Evolutionary conservation across 2,797 vertebrate genomes (phyloP), one percentile per base, ranked within the genome.

Genomic region (Phrynocephalus forsythii): DNA sequence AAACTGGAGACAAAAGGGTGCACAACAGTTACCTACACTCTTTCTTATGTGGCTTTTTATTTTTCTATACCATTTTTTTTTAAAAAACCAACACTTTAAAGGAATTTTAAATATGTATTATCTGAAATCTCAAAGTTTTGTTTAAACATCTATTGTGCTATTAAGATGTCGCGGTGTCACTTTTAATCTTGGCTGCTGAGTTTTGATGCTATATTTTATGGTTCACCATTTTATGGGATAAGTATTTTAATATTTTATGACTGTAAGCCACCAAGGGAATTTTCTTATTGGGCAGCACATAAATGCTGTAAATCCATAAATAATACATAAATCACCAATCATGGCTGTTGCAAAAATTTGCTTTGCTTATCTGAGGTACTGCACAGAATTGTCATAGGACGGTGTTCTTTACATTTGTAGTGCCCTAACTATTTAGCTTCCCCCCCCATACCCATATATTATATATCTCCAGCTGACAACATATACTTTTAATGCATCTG

Each of bases 191-290:
- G 28, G 56, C 71, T 63, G 52, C 56, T 15, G 33, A 75, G 22
- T 84, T 83, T 75, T 79, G 20, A 60, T 30, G 28, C 50, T 63
- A 15, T 75, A 33, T 63, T 75, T 63, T 84, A 75, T 75, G 38
- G 63, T 63, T 75, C 75, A 33, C 30, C 6, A 50, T 84, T 84
- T 84, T 66, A 84, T 84, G 72, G 71, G 26, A 63, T 84, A 75
- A 75, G 30, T 75, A 76, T 76, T 73, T 75, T 63, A 84, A 84
- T 84, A 84, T 63, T 84, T 76, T 84, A 84, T 76, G 38, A 84
- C 38, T 38, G 24, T 28, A 63, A 66, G 38, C 7, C 56, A 60
- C 24, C 77, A 26, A 56, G 71, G 56, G 30, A 84, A 84, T 13
- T 63, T 84, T 63, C 33, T 84, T 66, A 76, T 38, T 84, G 83